A percentile compares a stretch with the other conserved stretches of the same genome.
phyloP scores from a whole-genome alignment of 1,140 invertebrate species.

The Scaptodrosophila lebanonensis region DNA sequence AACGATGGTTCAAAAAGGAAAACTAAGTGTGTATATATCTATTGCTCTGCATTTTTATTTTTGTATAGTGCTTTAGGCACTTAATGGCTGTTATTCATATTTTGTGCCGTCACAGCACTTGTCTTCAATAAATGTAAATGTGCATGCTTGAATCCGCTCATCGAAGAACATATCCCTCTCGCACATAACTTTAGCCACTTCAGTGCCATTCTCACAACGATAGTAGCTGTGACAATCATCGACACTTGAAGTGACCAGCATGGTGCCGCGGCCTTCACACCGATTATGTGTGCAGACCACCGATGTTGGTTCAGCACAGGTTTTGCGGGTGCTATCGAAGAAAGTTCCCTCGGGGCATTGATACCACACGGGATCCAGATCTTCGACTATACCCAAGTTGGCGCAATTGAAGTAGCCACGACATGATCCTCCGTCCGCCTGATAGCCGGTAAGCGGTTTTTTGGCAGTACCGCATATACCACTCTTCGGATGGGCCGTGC shows the following conservation, averaged over 20 bases:
- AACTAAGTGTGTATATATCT: too few relatives aligned
- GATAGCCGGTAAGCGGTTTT: constrained; percentile 9
- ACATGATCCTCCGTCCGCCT: constrained; percentile 50
- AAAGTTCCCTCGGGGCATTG: constrained; percentile 58
- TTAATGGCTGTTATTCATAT: too few relatives aligned
- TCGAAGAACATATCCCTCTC: constrained; percentile 60
- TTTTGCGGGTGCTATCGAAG: constrained; percentile 25
- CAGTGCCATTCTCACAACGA: constrained; percentile 35
- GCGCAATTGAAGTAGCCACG: constrained; percentile 64
- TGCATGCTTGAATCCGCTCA: constrained; percentile 44
- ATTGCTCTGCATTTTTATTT: too few relatives aligned
- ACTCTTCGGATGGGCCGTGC: constrained; percentile 40
- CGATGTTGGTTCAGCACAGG: constrained; percentile 29
- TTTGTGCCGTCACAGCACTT: constrained; percentile 55
- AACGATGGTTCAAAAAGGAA: too few relatives aligned
- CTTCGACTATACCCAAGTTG: constrained; percentile 20
- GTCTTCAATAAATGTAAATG: constrained; percentile 48
- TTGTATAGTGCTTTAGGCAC: too few relatives aligned
- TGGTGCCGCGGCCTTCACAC: constrained; percentile 63
- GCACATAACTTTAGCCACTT: constrained; percentile 34
- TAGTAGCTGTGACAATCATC: constrained; percentile 64
- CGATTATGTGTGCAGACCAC: constrained; percentile 56
- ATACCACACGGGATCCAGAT: constrained; percentile 46
- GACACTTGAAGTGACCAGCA: constrained; percentile 47
- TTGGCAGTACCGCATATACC: constrained; percentile 1